Percentiles rank a stretch among this genome's conserved stretches.
Conservation (phyloP, 2,113 vertebrate genomes). For the Aviceda subcristata region DNA sequence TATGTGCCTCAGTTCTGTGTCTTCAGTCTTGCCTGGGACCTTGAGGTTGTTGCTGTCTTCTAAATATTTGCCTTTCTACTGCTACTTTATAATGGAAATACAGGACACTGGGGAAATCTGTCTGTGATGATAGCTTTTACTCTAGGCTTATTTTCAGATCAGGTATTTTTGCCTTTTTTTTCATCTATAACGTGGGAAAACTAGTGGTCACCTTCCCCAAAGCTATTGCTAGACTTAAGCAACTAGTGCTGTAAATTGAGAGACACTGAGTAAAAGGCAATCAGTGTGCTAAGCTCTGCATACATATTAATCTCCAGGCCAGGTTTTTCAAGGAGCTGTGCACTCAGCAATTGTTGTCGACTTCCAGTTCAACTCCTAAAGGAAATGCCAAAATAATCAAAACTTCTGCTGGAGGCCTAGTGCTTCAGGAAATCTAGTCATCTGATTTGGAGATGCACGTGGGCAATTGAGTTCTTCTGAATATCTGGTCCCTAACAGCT, state of each 20-base stretch:
- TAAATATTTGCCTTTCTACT: neutral
- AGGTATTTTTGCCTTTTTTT: neutral
- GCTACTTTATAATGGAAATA: neutral
- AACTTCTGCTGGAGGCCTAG: conserved; percentile 16
- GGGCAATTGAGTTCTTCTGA: neutral
- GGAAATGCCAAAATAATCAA: conserved; percentile 48
- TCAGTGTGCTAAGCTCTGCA: neutral
- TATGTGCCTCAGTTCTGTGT: neutral
- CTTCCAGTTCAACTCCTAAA: neutral
- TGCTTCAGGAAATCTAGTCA: conserved; percentile 27
- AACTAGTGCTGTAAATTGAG: neutral
- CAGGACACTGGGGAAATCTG: neutral
- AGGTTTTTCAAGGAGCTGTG: conserved; percentile 29
- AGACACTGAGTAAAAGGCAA: neutral
- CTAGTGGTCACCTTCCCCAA: neutral
- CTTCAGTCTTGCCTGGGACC: neutral
- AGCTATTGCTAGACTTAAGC: neutral
- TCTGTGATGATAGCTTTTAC: neutral
- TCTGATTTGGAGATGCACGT: neutral
- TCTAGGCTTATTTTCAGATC: neutral
- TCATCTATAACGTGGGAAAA: neutral
- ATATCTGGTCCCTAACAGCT: neutral
- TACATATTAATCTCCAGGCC: neutral
- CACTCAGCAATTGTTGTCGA: neutral
- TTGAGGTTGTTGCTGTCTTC: neutral